Evolutionary conservation across 2,113 vertebrate species (phyloP).

Genomic region (Ivindomyrus marchei): DNA sequence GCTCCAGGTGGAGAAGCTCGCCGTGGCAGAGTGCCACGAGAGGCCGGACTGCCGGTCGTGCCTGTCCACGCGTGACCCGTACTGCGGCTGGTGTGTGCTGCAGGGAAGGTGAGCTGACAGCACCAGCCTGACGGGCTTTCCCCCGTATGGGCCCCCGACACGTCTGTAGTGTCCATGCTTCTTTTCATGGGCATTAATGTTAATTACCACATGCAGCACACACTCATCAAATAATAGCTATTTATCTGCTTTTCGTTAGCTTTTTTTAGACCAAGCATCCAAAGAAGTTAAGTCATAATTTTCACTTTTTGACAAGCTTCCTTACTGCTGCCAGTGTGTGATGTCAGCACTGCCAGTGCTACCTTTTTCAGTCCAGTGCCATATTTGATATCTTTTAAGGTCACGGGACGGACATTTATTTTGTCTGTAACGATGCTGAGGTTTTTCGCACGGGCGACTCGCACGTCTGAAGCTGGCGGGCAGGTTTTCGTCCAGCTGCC

Average conservation of each 20-base stretch:
- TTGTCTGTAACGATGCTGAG: not conserved
- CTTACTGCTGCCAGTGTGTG: not conserved
- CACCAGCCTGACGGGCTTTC: no score
- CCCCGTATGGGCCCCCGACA: not conserved
- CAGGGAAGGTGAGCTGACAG: constrained; percentile 74
- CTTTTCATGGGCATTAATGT: not conserved
- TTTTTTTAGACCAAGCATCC: not conserved
- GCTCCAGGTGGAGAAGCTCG: constrained; percentile 75
- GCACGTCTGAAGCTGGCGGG: not conserved
- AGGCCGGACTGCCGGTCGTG: constrained; percentile 79
- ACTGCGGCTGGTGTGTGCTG: constrained; percentile 96
- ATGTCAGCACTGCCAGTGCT: not conserved
- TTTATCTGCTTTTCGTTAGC: not conserved
- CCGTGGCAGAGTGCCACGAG: constrained; percentile 80
- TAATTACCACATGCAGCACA: not conserved
- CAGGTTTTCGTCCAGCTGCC: not conserved
- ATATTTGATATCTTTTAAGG: not conserved
- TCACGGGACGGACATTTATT: not conserved
- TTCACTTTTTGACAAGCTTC: not conserved
- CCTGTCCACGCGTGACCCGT: constrained; percentile 75
- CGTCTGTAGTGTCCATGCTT: not conserved
- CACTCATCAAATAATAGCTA: no score
- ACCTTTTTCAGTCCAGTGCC: not conserved
- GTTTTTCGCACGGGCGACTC: not conserved
- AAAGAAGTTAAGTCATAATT: not conserved